Base-by-base conservation (phyloP, 2,113 vertebrate species). In the Bambusicola thoracicus region DNA sequence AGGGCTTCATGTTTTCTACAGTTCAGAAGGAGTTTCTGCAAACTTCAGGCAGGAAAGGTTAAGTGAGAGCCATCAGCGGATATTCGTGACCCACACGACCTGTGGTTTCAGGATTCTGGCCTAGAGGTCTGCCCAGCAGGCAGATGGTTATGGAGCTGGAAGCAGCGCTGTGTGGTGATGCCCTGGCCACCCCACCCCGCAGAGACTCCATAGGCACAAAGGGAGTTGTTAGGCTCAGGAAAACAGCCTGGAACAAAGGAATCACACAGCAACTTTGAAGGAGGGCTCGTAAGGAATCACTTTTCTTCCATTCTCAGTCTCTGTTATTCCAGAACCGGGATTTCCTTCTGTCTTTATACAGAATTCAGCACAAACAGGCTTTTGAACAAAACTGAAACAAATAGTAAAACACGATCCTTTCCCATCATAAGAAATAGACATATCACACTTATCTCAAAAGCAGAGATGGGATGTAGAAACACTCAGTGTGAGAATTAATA, bases 351-450 rank as follows among this genome's bases (percentile, higher is more conserved):
- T 68, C 24, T 56, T 86, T 77, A 67, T 66, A 58, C 43, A 82
- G 43, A 79, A 74, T 38, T 73, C 83, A 85, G 61, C 40, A 85
- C 53, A 83, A 72, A 63, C 9, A 49, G 44, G 36, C 36, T 51
- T 94, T 91, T 70, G 75, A 91, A 63, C 58, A 44, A 10, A 41
- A 20, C 65, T 88, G 93, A 74, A 92, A 93, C 2, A 78, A 94
- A 91, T 72, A 87, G n/a, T 30, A 74, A 76, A 82, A 74, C 34
- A 15, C 43, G 25, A 56, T 81, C 38, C 34, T n/a, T 87, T 83
- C 61, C 27, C 46, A 80, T 56, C 75, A 40, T 70, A 43, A 83
- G 34, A 80, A 87, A 83, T 24, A 70, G 46, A 30, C 27, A 8
- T 11, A 18, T 70, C 72, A 36, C 65, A 75, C 38, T 77, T 89